Percentiles rank a stretch among this genome's conserved stretches.
These are phyloP conservation scores for Margaritifera margaritifera DNA, from an alignment of 2,888 invertebrate genomes.

Conservation along the genomic window DNA sequence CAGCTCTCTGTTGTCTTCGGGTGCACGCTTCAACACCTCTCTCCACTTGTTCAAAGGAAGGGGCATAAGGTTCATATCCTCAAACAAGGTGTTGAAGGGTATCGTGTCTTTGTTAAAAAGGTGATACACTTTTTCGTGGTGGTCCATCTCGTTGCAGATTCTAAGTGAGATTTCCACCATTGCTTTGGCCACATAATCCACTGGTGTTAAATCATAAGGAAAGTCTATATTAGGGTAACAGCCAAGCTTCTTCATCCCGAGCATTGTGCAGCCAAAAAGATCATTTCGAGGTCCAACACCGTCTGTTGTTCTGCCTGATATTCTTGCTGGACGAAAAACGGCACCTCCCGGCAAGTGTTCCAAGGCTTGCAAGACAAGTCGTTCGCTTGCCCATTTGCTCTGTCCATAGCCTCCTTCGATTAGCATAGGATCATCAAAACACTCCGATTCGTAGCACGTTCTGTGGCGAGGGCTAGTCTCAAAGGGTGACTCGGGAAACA, in stretches of 20 bases:
- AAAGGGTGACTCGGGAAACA: constrained; percentile 37
- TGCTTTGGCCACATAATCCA: constrained; percentile 49
- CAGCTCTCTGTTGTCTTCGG: constrained; percentile 41
- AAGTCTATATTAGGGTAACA: constrained; percentile 50
- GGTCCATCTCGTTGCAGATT: constrained; percentile 21
- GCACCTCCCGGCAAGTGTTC: constrained; percentile 51
- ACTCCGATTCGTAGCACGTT: constrained; percentile 40
- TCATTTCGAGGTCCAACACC: constrained; percentile 51
- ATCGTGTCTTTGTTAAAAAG: constrained; percentile 49
- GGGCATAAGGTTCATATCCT: constrained; percentile 35
- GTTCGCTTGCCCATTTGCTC: constrained; percentile 58
- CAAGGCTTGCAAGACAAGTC: constrained; percentile 47
- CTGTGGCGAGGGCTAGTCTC: not conserved
- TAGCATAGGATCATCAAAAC: constrained; percentile 39
- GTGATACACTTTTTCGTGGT: constrained; percentile 40
- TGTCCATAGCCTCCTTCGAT: constrained; percentile 53
- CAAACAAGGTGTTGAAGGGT: constrained; percentile 45
- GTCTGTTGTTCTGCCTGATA: constrained; percentile 43
- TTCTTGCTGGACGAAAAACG: constrained; percentile 51
- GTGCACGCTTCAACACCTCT: constrained; percentile 23
- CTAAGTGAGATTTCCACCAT: constrained; percentile 48
- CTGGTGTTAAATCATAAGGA: constrained; percentile 54
- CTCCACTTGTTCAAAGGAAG: constrained; percentile 47
- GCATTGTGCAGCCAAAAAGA: constrained; percentile 42
- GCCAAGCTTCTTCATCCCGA: constrained; percentile 49